Percentiles rank a stretch among this genome's conserved stretches.
phyloP scores from a whole-genome alignment of 2,113 vertebrate species.

The Passerina amoena region DNA sequence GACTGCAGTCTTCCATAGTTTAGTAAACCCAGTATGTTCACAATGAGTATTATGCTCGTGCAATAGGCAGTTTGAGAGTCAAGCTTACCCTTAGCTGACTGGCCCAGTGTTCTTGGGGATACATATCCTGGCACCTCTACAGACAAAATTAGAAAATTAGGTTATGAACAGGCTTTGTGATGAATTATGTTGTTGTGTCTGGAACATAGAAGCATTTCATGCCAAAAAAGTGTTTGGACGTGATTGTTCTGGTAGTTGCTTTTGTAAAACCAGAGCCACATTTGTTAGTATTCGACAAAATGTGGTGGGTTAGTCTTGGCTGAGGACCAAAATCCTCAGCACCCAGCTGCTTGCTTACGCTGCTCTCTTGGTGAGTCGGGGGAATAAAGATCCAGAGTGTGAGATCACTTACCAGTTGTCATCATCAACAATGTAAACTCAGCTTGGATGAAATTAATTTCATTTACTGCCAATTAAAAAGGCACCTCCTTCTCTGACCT shows the following conservation, averaged over 20 bases:
- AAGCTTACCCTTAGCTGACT: not conserved
- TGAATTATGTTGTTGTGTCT: not conserved
- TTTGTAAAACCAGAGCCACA: not conserved
- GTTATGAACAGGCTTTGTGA: not conserved
- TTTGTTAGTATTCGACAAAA: not conserved
- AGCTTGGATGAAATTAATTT: not conserved
- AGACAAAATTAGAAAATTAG: not conserved
- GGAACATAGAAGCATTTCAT: not conserved
- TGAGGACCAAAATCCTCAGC: not conserved
- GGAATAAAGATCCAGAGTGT: not conserved
- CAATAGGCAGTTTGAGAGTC: not conserved
- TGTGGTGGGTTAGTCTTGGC: not conserved
- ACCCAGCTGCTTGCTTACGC: not conserved
- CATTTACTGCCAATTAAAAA: not conserved
- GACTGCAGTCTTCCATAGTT: accelerated
- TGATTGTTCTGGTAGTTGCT: not conserved
- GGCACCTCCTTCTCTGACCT: not conserved
- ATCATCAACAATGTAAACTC: not conserved
- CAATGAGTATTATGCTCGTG: not conserved
- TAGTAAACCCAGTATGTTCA: not conserved
- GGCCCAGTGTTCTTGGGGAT: not conserved
- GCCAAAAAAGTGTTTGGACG: not conserved
- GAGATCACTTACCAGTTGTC: not conserved
- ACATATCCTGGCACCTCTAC: not conserved
- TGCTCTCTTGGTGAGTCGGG: accelerated